Evolutionary conservation across 2,888 invertebrate genomes (phyloP).

Genomic region (Dryomyza anilis): DNA sequence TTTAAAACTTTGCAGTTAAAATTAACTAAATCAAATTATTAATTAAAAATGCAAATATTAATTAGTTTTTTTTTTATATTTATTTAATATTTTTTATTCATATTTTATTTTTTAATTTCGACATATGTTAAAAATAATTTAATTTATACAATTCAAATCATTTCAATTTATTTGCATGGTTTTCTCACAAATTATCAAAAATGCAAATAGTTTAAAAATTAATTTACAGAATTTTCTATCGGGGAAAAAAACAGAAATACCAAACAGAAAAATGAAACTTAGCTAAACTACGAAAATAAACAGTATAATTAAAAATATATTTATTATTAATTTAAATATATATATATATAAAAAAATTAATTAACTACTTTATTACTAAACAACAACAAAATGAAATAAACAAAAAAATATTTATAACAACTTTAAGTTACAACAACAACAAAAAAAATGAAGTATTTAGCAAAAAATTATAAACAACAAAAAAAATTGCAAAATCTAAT

Average conservation of each 20-base stretch:
- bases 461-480: constrained; percentile 37
- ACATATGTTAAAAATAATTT: no score
- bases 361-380: constrained; percentile 26
- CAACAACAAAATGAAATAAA: constrained; percentile 15
- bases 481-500: constrained; percentile 49
- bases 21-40: no score
- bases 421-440: constrained; percentile 37
- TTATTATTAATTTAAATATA: no score
- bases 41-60: no score
- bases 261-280: constrained; percentile 32
- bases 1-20: no score
- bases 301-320: constrained; percentile 23
- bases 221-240: constrained; percentile 20
- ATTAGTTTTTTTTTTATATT: no score
- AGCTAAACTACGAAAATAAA: constrained; percentile 34
- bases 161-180: constrained; percentile 1
- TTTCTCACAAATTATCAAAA: neutral
- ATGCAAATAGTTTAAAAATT: neutral
- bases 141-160: no score
- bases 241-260: constrained; percentile 29
- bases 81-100: no score
- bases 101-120: no score
- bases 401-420: constrained; percentile 35
- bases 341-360: constrained; percentile 26
- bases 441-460: constrained; percentile 36